A percentile compares a stretch with the other conserved stretches of the same genome.
phyloP scores from a whole-genome alignment of 2,113 vertebrate genomes.

The Syrmaticus mikado region DNA sequence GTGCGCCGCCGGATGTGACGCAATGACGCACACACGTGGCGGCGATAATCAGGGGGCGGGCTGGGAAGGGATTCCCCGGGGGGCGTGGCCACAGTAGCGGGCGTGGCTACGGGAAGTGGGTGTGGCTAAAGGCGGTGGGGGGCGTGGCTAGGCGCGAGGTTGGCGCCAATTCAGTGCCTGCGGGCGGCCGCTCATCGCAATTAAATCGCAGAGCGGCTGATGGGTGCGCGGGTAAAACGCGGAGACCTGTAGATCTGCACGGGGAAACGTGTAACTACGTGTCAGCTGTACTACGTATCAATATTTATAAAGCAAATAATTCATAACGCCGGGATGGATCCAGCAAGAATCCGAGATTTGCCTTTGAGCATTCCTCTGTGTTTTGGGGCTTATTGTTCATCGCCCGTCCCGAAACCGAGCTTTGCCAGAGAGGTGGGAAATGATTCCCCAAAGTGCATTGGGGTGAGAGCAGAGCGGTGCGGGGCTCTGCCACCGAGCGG shows the following conservation, averaged over 20 bases:
- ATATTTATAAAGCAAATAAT: rapidly evolving
- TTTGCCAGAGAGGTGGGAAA: not conserved
- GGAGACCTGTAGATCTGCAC: not conserved
- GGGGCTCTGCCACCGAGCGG: not conserved
- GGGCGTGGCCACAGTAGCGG: not conserved
- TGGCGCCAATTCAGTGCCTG: not conserved
- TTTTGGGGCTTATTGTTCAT: not conserved
- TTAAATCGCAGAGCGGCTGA: not conserved
- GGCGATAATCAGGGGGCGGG: rapidly evolving
- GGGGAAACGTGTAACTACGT: rapidly evolving
- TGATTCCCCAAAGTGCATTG: not conserved
- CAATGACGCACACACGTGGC: too few species aligned
- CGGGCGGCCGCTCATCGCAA: not conserved
- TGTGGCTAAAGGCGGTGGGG: not conserved
- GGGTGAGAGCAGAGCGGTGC: not conserved
- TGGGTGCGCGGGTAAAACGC: not conserved
- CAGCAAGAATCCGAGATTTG: not conserved
- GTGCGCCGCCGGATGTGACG: not conserved
- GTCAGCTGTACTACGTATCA: rapidly evolving
- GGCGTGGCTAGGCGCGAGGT: not conserved
- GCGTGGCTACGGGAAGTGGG: not conserved
- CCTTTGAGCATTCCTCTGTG: not conserved
- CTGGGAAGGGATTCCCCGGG: not conserved
- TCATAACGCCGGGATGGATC: too few species aligned
- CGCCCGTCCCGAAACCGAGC: not conserved